Percentiles rank a stretch among this genome's conserved stretches.
These are phyloP conservation scores for Manis pentadactyla DNA, from an alignment of 2,797 vertebrate genomes.

Conservation along the genomic window DNA sequence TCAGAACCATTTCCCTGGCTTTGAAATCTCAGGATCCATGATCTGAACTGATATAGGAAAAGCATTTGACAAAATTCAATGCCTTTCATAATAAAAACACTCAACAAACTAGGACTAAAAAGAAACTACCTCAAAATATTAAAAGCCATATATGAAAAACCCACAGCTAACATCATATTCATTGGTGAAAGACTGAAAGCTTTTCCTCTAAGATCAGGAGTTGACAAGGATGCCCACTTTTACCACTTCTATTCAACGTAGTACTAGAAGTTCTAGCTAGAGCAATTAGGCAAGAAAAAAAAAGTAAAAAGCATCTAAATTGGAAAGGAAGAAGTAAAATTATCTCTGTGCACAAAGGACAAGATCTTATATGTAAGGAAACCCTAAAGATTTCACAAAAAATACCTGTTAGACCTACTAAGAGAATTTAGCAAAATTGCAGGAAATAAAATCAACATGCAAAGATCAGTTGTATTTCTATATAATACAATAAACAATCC, in stretches of 20 bases:
- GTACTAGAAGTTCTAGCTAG: not conserved
- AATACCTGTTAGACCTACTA: not conserved
- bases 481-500: not conserved
- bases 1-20: not conserved
- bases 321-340: slow-evolving; percentile 4
- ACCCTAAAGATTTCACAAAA: not conserved
- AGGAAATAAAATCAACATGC: not conserved
- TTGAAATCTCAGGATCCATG: not conserved
- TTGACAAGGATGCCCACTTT: not conserved
- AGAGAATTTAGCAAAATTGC: not conserved
- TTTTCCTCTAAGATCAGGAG: not conserved
- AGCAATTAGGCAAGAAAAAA: not conserved
- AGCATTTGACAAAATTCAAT: not conserved
- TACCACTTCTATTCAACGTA: not conserved
- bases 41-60: not conserved
- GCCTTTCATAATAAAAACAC: not conserved
- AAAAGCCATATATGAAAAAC: not conserved
- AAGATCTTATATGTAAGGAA: not conserved
- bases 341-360: not conserved
- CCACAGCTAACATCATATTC: not conserved
- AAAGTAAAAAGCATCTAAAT: not conserved
- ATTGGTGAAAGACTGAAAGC: not conserved
- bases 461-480: not conserved
- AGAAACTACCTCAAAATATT: not conserved
- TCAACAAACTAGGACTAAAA: not conserved